These are phyloP conservation scores for Stegastes partitus DNA, from an alignment of 2,113 vertebrate species.

Conservation along the genomic window DNA sequence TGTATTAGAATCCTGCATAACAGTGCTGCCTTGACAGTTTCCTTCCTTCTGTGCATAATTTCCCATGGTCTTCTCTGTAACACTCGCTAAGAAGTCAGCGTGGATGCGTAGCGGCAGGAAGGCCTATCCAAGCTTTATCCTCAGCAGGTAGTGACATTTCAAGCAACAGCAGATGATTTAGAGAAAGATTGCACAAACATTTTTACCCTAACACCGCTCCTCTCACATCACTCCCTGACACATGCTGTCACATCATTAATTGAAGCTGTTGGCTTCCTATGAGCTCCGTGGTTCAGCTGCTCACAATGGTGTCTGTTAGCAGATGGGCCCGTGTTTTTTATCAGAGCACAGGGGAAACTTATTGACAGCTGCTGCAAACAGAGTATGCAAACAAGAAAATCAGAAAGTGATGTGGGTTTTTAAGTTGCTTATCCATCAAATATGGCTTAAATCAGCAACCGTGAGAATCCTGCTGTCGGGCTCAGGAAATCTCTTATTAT, in stretches of 20 bases:
- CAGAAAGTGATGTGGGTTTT: neutral
- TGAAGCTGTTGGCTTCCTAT: conserved; percentile 25
- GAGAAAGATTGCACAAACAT: conserved; percentile 34
- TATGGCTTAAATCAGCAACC: neutral
- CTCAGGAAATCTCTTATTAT: neutral
- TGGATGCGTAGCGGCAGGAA: neutral
- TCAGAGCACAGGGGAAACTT: neutral
- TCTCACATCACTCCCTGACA: conserved; percentile 12
- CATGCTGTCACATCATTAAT: conserved; percentile 34
- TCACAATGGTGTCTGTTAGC: conserved; percentile 5
- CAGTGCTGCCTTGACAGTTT: neutral
- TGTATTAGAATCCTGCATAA: neutral
- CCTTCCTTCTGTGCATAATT: neutral
- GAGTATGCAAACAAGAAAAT: conserved; percentile 9
- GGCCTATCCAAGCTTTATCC: conserved; percentile 5
- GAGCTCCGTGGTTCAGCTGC: conserved; percentile 16
- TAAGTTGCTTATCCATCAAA: neutral
- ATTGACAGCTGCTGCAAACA: neutral
- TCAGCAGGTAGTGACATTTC: conserved; percentile 9
- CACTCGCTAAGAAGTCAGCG: neutral
- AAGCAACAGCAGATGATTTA: conserved; percentile 14
- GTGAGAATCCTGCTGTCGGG: neutral
- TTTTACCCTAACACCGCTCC: conserved; percentile 19
- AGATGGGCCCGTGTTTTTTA: neutral
- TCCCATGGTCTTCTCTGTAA: neutral